Conservation (phyloP, 2,113 vertebrate species). For the Tursiops truncatus region DNA sequence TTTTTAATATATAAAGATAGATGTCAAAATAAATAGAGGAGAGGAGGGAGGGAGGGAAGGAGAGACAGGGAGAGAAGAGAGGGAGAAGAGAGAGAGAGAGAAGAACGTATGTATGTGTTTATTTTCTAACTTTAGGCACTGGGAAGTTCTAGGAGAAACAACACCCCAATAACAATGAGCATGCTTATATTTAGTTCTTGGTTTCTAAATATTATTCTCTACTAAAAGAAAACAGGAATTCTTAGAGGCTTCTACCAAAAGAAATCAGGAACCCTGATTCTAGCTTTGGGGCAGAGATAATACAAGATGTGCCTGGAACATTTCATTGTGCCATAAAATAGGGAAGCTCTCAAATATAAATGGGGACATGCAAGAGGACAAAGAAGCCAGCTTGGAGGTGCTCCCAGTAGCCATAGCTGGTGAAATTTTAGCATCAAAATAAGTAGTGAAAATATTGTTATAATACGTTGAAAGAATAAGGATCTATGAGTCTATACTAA, state of each 20-base stretch:
- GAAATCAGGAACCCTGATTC: neutral
- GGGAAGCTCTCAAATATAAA: neutral
- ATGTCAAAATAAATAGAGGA: neutral
- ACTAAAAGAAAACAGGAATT: too few relatives aligned
- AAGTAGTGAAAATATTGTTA: too few relatives aligned
- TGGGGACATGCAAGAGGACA: neutral
- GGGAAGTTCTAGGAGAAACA: neutral
- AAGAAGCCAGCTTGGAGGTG: neutral
- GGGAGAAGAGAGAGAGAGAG: neutral
- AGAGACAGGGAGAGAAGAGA: neutral
- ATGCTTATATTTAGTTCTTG: neutral
- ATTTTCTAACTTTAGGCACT: neutral
- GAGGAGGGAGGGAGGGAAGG: neutral
- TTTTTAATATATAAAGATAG: neutral
- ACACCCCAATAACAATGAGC: neutral
- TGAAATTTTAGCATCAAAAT: neutral
- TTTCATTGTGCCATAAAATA: neutral
- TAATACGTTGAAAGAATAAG: too few relatives aligned
- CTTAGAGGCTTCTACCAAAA: neutral
- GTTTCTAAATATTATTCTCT: too few relatives aligned
- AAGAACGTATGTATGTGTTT: neutral
- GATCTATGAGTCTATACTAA: too few relatives aligned
- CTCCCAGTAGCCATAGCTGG: neutral
- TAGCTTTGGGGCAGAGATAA: neutral
- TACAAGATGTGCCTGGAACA: neutral